A percentile compares a stretch with the other conserved stretches of the same genome.
phyloP scores from a whole-genome alignment of 2,113 vertebrate species.

The Peromyscus californicus region DNA sequence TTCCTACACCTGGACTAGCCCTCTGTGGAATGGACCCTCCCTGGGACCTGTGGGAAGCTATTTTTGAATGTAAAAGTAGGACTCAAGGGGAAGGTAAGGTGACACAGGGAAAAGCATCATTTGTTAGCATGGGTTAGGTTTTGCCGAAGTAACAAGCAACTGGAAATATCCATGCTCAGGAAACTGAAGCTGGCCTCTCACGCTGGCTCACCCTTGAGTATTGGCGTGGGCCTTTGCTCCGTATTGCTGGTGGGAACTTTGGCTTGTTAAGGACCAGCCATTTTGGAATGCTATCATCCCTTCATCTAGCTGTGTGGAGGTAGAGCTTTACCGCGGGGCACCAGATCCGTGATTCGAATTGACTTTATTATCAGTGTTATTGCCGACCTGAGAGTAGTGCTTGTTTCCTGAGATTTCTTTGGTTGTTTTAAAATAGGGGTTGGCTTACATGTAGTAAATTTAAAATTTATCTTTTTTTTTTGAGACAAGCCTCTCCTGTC shows the following conservation, averaged over 20 bases:
- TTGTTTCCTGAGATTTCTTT: constrained; percentile 11
- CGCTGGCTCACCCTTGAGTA: not conserved
- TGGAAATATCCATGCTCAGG: not conserved
- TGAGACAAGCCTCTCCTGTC: not conserved
- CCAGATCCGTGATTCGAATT: not conserved
- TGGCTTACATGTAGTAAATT: not conserved
- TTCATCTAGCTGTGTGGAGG: not conserved
- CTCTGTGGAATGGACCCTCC: not conserved
- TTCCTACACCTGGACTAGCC: not conserved
- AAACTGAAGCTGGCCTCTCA: constrained; percentile 8
- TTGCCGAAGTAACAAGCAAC: not conserved
- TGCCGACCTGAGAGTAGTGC: not conserved
- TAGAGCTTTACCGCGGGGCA: not conserved
- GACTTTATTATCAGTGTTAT: not conserved
- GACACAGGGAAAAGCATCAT: not conserved
- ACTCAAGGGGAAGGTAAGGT: not conserved
- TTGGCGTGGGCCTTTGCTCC: not conserved
- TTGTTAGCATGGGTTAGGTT: not conserved
- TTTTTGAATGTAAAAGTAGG: not conserved
- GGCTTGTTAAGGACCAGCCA: not conserved
- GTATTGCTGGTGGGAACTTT: not conserved
- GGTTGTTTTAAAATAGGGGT: not conserved
- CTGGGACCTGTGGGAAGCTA: not conserved
- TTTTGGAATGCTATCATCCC: not conserved
- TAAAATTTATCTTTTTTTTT: not conserved